Evolutionary conservation across 2,113 vertebrate genomes (phyloP).

Genomic region (Gopherus flavomarginatus): DNA sequence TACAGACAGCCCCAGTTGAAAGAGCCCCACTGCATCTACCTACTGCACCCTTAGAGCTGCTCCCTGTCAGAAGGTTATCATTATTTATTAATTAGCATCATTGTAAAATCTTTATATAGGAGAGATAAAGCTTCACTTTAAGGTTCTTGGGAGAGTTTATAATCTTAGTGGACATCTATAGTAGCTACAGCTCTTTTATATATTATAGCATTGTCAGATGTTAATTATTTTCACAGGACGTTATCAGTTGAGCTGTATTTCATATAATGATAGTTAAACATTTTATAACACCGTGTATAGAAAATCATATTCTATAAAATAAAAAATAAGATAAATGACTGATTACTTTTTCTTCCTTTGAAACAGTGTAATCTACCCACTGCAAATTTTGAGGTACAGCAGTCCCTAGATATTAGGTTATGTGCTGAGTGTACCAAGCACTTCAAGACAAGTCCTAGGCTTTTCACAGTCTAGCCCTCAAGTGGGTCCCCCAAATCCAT

Average conservation of each 20-base stretch:
- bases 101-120: constrained; percentile 60
- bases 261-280: constrained; percentile 33
- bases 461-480: background rate
- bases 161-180: background rate
- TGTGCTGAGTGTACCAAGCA: background rate
- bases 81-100: constrained; percentile 63
- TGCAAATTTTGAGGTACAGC: background rate
- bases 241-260: background rate
- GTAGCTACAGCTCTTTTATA: background rate
- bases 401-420: background rate
- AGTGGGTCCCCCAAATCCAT: background rate
- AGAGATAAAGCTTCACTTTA: constrained; percentile 19
- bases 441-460: background rate
- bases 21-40: constrained; percentile 24
- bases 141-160: background rate
- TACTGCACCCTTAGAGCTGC: constrained; percentile 32
- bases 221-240: background rate
- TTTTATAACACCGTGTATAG: constrained; percentile 40
- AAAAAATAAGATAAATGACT: background rate
- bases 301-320: background rate
- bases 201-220: constrained; percentile 56
- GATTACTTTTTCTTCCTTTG: constrained; percentile 50
- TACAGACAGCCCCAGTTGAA: constrained; percentile 60
- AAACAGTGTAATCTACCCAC: constrained; percentile 1
- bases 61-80: constrained; percentile 63